These are phyloP conservation scores for Octopus sinensis DNA, from an alignment of 1,140 invertebrate genomes.

Conservation along the genomic window DNA sequence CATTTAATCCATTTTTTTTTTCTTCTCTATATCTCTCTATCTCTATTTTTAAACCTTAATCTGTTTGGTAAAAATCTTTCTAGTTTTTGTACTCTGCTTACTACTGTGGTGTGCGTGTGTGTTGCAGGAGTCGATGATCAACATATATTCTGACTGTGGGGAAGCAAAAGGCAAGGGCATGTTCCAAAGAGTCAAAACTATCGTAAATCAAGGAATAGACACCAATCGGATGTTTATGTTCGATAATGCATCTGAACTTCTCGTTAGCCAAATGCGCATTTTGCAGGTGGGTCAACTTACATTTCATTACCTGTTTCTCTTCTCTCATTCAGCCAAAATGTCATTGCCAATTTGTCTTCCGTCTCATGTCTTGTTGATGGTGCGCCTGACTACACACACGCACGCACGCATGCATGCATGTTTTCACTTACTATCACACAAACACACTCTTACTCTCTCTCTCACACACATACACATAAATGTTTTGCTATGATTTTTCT, in stretches of 20 bases:
- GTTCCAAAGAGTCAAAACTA: slow-evolving; percentile 23
- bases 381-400: no score
- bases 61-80: no score
- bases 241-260: slow-evolving; percentile 19
- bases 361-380: no score
- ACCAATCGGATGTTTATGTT: slow-evolving; percentile 22
- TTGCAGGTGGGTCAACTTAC: slow-evolving; percentile 18
- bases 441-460: no score
- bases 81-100: background rate
- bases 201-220: slow-evolving; percentile 19
- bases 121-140: slow-evolving; percentile 21
- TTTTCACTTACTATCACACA: no score
- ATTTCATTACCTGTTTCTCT: slow-evolving; percentile 7
- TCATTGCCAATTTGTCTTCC: no score
- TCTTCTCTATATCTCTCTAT: no score
- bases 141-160: slow-evolving; percentile 19
- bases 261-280: slow-evolving; percentile 16
- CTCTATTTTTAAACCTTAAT: no score
- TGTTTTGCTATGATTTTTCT: no score
- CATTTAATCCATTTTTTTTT: no score
- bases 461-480: no score
- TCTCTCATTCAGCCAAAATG: background rate
- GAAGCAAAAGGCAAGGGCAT: slow-evolving; percentile 20
- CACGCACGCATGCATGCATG: no score
- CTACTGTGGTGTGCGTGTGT: background rate